Base-by-base conservation (phyloP, 2,888 invertebrate species). In the Sphaerolaimus hirsutus region DNA sequence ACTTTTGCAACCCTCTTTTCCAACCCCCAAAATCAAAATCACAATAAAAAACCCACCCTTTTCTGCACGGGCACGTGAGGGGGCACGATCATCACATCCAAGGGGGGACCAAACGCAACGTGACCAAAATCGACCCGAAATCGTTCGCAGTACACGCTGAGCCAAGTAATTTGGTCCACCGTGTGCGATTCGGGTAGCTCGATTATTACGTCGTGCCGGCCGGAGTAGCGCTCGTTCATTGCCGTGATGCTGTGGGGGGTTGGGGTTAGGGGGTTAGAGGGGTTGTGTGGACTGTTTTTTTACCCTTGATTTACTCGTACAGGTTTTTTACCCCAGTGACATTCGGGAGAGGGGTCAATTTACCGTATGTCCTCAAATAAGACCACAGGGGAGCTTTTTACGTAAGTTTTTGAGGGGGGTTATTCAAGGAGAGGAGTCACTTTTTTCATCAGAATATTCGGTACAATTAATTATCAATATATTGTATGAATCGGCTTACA, bases 101-200 rank as follows among this genome's bases (percentile, higher is more conserved):
- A 52, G 25, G 58, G 48, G 47, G 58, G 54, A 23, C 51, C 50
- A 40, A 61, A 50, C 23, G 49, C 40, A 19, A 61, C 54, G 29
- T 57, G 54, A n/a, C 56, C 61, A 46, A 60, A 61, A 50, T 59
- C 56, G 37, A 61, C 55, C 19, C 54, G 54, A 51, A 56, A 59
- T 32, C 56, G 55, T 48, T 54, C 53, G 52, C 58, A 58, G 49
- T 58, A 61, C 43, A 61, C 54, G 32, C 56, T 50, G 24, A 62
- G 50, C 55, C 56, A 58, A 42, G 55, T 55, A 43, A 58, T 57
- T 50, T 55, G 49, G 26, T 58, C 50, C 41, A 62, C 55, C 49
- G 62, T 60, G 50, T 58, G 58, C 29, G 55, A 53, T 37, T 56
- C 56, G 22, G 61, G 61, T 35, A 61, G 52, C 41, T 59, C 59